These are phyloP conservation scores for Ooceraea biroi DNA, from an alignment of 1,140 invertebrate genomes.

Conservation along the genomic window DNA sequence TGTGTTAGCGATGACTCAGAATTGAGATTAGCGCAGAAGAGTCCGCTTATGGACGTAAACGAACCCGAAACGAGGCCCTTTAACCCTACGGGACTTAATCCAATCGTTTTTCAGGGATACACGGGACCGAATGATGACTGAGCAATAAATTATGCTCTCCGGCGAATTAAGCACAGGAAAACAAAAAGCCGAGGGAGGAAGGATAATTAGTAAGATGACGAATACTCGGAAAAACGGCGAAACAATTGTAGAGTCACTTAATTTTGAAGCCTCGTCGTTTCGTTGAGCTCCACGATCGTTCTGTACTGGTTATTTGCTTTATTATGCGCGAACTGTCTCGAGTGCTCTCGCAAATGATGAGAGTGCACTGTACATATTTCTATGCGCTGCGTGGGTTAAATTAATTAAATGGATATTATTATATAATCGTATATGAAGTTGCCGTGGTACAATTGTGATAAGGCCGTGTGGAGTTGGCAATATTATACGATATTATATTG, in stretches of 20 bases:
- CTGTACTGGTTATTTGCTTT: conserved; percentile 20
- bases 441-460: not conserved
- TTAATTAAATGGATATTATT: conserved; percentile 70
- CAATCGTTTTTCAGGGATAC: conserved; percentile 59
- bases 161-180: conserved; percentile 49
- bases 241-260: not conserved
- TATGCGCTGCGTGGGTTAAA: conserved; percentile 42
- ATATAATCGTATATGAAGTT: conserved; percentile 42
- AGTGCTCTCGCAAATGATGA: conserved; percentile 46
- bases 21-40: conserved; percentile 54
- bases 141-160: conserved; percentile 59
- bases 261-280: conserved; percentile 23
- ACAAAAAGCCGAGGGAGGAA: not conserved
- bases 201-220: not conserved
- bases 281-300: not conserved
- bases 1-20: conserved; percentile 60
- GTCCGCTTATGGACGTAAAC: conserved; percentile 54
- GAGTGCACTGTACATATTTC: conserved; percentile 40
- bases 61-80: conserved; percentile 59
- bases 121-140: conserved; percentile 54
- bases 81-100: conserved; percentile 70
- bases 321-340: conserved; percentile 38
- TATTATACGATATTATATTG: conserved; percentile 4
- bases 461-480: conserved; percentile 11
- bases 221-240: not conserved